Base-by-base conservation (phyloP, 1,140 invertebrate genomes). In the Pseudachorutes palmiensis region DNA sequence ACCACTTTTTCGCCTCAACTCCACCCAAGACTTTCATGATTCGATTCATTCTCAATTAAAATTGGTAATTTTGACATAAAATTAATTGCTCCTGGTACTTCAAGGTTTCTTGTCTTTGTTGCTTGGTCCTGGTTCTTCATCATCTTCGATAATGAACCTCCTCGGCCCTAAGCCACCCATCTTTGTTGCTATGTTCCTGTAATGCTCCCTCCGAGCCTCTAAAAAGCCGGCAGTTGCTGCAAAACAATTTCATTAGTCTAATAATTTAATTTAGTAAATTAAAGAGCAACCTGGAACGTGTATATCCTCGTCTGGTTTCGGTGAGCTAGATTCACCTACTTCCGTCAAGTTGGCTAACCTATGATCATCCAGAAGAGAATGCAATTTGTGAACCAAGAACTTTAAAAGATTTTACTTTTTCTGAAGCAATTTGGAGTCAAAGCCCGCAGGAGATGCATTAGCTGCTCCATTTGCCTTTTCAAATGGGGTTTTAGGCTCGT, bases 401-500 rank as follows among this genome's bases (percentile, higher is more conserved):
- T n/a, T n/a, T n/a, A n/a, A n/a, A n/a, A n/a, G n/a, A n/a, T n/a
- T n/a, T n/a, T n/a, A n/a, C n/a, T n/a, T n/a, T n/a, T n/a, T n/a
- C n/a, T n/a, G n/a, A n/a, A n/a, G n/a, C n/a, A 41, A 41, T 41
- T 41, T 19, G 36, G 36, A 41, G 19, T 9, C 19, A 5, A 41
- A 19, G 36, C 5, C 19, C 5, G 36, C 36, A 41, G 36, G 19
- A 41, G 36, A n/a, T n/a, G n/a, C n/a, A n/a, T n/a, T n/a, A n/a
- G n/a, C n/a, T n/a, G n/a, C n/a, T n/a, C n/a, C n/a, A n/a, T n/a
- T n/a, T 9, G 36, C 19, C 24, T 55, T 14, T 9, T 9, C 51
- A 55, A 14, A 67, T 2, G 66, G 66, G 32, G 66, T 67, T 30
- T 67, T 55, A 14, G 66, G 66, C 36, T 67, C 66, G 24, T 32